Base-by-base conservation (phyloP, 2,113 vertebrate genomes). In the Callocephalon fimbriatum region DNA sequence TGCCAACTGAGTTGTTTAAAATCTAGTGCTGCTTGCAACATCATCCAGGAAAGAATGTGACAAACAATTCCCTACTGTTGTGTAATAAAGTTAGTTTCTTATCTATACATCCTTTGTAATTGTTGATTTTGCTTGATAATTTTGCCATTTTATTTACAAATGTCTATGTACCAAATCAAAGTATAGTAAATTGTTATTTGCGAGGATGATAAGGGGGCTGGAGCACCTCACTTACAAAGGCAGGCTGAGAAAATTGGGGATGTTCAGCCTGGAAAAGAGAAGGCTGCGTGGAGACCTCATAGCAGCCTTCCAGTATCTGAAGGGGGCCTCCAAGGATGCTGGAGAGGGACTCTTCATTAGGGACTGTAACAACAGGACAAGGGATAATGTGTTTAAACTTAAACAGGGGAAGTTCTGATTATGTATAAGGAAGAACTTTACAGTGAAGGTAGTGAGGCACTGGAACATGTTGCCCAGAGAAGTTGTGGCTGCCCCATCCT, bases 1-100 rank as follows among this genome's bases (percentile, higher is more conserved):
- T 90, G 80, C 72, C 53, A n/a, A 22, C n/a, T 84, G 74, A 78
- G 68, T 89, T 96, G 90, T 97, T 97, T 95, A 90, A 96, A 97
- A 95, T 88, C 67, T 91, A 91, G 53, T 62, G 56, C 67, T 90
- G 21, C 44, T 94, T 86, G 53, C 79, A 86, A n/a, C 86, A 63
- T 58, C 58, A 80, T 70, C 59, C 0, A 0, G n/a, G 63, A 86
- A 89, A 73, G 71, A 93, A 93, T 91, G 73, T 92, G 54, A 74
- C 61, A 80, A 93, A 80, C 40, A 73, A 23, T 51, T 48, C 47
- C 71, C 37, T 82, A 35, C 65, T 84, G 80, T 78, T 47, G 25
- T 72, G 51, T 61, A 72, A 75, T 70, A 78, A 85, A 59, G 61
- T 70, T 58, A 48, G 7, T 31, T 72, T 85, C 58, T 76, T 44